Evolutionary conservation across 2,888 invertebrate species (phyloP).

Genomic region (Pachliopta kotzebuea): DNA sequence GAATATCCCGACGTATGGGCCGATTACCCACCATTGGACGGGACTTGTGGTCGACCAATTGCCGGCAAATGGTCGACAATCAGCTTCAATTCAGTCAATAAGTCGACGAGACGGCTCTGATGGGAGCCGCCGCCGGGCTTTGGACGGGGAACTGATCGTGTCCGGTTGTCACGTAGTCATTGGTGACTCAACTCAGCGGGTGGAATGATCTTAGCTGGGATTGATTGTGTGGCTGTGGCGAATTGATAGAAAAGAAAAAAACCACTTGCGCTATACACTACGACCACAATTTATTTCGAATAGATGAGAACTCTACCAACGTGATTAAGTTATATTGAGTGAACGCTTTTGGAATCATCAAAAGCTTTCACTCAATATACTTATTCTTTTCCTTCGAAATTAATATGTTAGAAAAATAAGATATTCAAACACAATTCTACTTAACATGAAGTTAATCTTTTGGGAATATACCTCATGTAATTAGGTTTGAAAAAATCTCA

Average conservation of each 20-base stretch:
- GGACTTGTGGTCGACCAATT: constrained; percentile 54
- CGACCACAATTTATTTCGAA: too few relatives aligned
- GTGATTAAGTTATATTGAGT: background rate
- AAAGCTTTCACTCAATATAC: too few relatives aligned
- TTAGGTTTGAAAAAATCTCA: too few relatives aligned
- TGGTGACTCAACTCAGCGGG: constrained; percentile 14
- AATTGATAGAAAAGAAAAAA: background rate
- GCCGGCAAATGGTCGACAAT: constrained; percentile 72
- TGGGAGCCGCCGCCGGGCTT: constrained; percentile 30
- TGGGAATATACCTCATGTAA: too few relatives aligned
- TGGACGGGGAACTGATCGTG: constrained; percentile 30
- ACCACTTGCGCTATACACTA: background rate
- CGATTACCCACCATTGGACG: constrained; percentile 56
- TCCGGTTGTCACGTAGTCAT: constrained; percentile 34
- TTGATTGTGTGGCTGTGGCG: background rate
- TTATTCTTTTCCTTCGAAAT: too few relatives aligned
- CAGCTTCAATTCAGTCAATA: constrained; percentile 74
- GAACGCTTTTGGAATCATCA: too few relatives aligned
- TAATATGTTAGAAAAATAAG: too few relatives aligned
- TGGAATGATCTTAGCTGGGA: background rate
- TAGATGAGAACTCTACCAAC: background rate
- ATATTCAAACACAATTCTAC: too few relatives aligned
- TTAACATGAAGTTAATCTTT: too few relatives aligned
- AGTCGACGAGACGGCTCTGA: constrained; percentile 52
- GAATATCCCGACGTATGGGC: constrained; percentile 60